phyloP scores from a whole-genome alignment of 2,113 vertebrate genomes.

The Axis porcinus region DNA sequence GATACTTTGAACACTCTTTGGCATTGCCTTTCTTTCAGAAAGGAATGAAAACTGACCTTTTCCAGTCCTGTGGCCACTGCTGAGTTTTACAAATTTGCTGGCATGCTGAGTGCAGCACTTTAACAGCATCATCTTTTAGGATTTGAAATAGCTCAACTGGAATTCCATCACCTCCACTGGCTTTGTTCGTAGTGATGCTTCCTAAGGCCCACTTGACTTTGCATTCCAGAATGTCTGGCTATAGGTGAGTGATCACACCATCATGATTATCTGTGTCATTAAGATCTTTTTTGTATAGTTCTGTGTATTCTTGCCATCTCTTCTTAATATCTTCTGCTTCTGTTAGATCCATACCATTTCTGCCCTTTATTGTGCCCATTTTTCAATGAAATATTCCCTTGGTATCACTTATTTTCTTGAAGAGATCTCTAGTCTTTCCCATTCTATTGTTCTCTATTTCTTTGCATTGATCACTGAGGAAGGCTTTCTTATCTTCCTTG shows the following conservation, averaged over 20 bases:
- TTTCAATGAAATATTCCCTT: not conserved
- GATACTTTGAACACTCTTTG: not conserved
- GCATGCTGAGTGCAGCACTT: not conserved
- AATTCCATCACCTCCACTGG: not conserved
- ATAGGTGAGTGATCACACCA: not conserved
- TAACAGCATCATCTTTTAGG: not conserved
- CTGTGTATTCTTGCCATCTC: not conserved
- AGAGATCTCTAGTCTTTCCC: not conserved
- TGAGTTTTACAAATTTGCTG: not conserved
- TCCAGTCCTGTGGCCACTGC: not conserved
- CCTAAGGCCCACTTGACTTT: not conserved
- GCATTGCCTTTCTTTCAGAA: not conserved
- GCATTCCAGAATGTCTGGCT: not conserved
- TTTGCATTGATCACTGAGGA: not conserved
- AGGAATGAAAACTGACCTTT: not conserved
- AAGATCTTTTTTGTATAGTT: not conserved
- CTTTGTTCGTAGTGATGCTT: not conserved
- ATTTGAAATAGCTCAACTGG: not conserved
- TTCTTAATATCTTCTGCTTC: not conserved
- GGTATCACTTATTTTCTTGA: not conserved
- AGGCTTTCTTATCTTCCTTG: not conserved
- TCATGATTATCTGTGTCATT: not conserved
- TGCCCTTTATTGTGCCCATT: not conserved
- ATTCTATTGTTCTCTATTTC: not conserved
- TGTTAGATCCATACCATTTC: not conserved